Base-by-base conservation (phyloP, 2,797 vertebrate species). In the Tokudaia muenninki region DNA sequence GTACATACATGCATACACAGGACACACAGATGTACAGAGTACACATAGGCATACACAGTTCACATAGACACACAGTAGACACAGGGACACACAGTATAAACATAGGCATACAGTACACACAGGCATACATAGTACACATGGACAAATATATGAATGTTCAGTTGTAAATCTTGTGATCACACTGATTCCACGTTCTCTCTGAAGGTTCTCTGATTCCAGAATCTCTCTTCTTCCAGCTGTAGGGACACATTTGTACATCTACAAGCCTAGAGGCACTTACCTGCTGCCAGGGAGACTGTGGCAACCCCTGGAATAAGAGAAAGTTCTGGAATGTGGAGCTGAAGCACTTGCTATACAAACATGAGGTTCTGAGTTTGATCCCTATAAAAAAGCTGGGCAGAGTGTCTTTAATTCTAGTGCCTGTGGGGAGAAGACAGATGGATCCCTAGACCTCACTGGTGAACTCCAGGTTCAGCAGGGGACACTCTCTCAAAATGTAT, bases 41-140 rank as follows among this genome's bases (percentile, higher is more conserved):
- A 14, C 44, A 50, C 26, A 77, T 24, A 50, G 50, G 8, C 59
- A 61, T 21, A 61, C 21, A 8, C 3, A 61, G 59, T 61, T 17
- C 6, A 10, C n/a, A 41, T 50, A 50, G 47, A 21, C 50, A 80
- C 78, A 50, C 37, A 77, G 24, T 44, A 75, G 3, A 44, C 37
- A 75, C 26, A 29, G 24, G 8, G 1, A 26, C 26, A 22, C 44
- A 78, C 55, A 37, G n/a, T 9, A 61, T 16, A 34, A n/a, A 70
- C 1, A 0, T 13, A 3, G 7, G 12, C 1, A 3, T 1, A 17
- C 6, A 29, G 6, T 1, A 4, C 21, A 26, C 3, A 1, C 12
- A 47, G 1, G 11, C 17, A 21, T n/a, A 31, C 17, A 21, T 5
- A 26, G 17, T 24, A 11, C 67, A 67, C 44, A 52, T 2, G 31